These are phyloP conservation scores for Lindbergichthys nudifrons DNA, from an alignment of 2,797 vertebrate species.

Conservation along the genomic window DNA sequence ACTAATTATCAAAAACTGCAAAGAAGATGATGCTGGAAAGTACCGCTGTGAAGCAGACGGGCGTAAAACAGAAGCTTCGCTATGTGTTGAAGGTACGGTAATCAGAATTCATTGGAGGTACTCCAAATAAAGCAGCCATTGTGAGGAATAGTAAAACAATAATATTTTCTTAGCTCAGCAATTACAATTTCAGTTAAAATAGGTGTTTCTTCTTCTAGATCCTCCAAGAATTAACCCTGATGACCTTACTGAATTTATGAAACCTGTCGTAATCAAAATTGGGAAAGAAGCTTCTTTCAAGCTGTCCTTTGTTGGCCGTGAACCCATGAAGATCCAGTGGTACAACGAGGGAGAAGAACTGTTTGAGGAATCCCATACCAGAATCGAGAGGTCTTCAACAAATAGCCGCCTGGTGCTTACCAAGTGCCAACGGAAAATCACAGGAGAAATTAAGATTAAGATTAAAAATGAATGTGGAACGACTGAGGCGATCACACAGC, in stretches of 20 bases:
- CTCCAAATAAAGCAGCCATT: neutral
- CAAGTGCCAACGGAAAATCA: conserved; percentile 84
- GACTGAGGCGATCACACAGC: conserved; percentile 82
- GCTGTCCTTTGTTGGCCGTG: conserved; percentile 85
- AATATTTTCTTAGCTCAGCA: neutral
- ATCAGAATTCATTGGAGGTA: neutral
- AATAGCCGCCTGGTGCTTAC: conserved; percentile 84
- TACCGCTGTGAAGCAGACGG: conserved; percentile 89
- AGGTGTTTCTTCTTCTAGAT: conserved; percentile 74
- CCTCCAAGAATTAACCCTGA: conserved; percentile 87
- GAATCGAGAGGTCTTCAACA: conserved; percentile 81
- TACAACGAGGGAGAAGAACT: conserved; percentile 87
- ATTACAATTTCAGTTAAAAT: neutral
- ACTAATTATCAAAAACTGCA: conserved; percentile 83
- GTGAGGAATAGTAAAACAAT: neutral
- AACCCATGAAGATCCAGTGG: conserved; percentile 89
- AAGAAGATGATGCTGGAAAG: conserved; percentile 86
- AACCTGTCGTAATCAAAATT: conserved; percentile 86
- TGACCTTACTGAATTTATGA: conserved; percentile 81
- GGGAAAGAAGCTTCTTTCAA: conserved; percentile 86
- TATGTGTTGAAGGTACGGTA: conserved; percentile 86
- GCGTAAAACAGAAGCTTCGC: conserved; percentile 87
- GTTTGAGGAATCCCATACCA: conserved; percentile 73
- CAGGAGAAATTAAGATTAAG: conserved; percentile 89
- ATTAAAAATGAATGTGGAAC: conserved; percentile 89